A percentile compares a stretch with the other conserved stretches of the same genome.
Evolutionary conservation across 64 coral and sea anemone species (phyloP).

Genomic region (Acropora tenuis): DNA sequence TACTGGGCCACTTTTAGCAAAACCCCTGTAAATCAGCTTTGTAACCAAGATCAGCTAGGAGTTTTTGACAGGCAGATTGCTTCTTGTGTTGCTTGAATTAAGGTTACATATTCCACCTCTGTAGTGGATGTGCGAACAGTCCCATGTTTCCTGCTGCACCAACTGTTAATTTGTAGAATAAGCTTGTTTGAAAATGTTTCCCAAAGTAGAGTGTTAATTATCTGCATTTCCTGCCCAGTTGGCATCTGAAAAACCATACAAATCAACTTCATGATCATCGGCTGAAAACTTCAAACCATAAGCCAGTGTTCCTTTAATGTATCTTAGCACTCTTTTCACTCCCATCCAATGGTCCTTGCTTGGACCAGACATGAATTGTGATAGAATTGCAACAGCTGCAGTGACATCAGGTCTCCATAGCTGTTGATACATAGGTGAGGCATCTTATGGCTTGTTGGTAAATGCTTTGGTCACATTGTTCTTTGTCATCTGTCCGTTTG

Average conservation of each 20-base stretch:
- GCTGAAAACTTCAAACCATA: not conserved
- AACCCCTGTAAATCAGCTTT: not conserved
- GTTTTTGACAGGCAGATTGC: too few species aligned
- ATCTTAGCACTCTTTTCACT: not conserved
- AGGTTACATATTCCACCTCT: too few species aligned
- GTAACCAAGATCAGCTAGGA: not conserved
- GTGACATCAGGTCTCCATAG: too few species aligned
- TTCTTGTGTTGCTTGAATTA: too few species aligned
- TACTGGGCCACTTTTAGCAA: too few species aligned
- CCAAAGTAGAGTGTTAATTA: not conserved
- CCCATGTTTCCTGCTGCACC: too few species aligned
- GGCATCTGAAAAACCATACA: slow-evolving; percentile 24
- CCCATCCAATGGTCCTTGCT: too few species aligned
- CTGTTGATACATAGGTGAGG: too few species aligned
- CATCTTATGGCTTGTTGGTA: slow-evolving; percentile 27
- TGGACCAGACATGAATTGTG: too few species aligned
- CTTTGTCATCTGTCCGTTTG: not conserved
- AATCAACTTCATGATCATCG: not conserved
- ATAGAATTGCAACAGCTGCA: too few species aligned
- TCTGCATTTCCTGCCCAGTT: slow-evolving; percentile 39
- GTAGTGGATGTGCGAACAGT: too few species aligned
- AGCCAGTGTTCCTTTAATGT: not conserved
- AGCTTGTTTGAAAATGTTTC: not conserved
- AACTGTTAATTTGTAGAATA: too few species aligned
- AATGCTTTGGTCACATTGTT: slow-evolving; percentile 27